Conservation (phyloP, 1,140 invertebrate genomes). For the Drosophila repletoides region DNA sequence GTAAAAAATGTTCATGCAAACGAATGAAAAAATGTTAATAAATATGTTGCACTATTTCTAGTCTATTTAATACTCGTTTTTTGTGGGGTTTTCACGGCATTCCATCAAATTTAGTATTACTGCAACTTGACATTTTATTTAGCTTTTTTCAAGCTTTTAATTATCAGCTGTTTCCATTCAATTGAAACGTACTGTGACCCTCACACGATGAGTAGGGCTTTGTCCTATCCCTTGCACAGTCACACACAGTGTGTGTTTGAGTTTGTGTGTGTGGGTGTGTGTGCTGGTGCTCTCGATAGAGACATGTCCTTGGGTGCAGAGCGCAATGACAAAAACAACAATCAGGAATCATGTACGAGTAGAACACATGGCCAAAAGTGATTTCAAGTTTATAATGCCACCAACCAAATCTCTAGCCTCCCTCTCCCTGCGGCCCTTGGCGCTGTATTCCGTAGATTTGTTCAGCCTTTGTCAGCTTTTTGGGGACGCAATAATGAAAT, state of each 20-base stretch:
- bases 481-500: slow-evolving; percentile 57
- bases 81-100: too few relatives aligned
- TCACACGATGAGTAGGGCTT: background rate
- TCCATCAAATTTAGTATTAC: too few relatives aligned
- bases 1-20: background rate
- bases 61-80: too few relatives aligned
- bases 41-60: too few relatives aligned
- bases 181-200: background rate
- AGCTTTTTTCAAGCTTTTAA: background rate
- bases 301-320: slow-evolving; percentile 38
- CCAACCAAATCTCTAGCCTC: background rate
- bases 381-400: slow-evolving; percentile 47
- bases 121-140: background rate
- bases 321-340: slow-evolving; percentile 37
- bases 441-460: slow-evolving; percentile 1
- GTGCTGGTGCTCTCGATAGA: slow-evolving; percentile 6
- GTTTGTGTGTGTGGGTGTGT: too few relatives aligned
- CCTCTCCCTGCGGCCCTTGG: background rate
- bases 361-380: slow-evolving; percentile 46
- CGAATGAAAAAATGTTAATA: too few relatives aligned
- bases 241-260: too few relatives aligned
- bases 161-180: slow-evolving; percentile 3
- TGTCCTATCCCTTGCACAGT: background rate
- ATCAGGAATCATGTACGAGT: slow-evolving; percentile 7
- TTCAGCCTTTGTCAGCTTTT: slow-evolving; percentile 20